Conservation (phyloP, 2,113 vertebrate species). For the Paraplagusia blochii region DNA sequence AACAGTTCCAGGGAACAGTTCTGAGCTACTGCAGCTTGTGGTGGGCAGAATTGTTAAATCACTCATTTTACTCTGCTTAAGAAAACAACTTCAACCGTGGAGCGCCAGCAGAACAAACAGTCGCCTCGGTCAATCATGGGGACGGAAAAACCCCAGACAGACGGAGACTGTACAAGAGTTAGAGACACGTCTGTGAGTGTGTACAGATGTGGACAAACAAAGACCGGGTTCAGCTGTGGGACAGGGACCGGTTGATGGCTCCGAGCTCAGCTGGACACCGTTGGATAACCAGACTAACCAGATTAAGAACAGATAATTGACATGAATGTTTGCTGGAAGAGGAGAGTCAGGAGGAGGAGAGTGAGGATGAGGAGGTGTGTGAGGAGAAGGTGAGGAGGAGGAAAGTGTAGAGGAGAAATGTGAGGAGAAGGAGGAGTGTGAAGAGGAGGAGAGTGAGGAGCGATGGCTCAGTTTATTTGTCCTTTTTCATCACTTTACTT, state of each 20-base stretch:
- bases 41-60: constrained; percentile 17
- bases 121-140: constrained; percentile 5
- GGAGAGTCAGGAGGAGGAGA: too few relatives aligned
- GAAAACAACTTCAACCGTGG: constrained; percentile 12
- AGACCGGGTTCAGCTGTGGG: constrained; percentile 5
- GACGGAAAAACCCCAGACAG: constrained; percentile 2
- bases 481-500: too few relatives aligned
- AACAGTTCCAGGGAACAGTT: not conserved
- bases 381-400: too few relatives aligned
- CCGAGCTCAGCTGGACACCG: constrained; percentile 32
- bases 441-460: too few relatives aligned
- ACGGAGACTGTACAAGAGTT: not conserved
- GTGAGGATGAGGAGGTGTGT: too few relatives aligned
- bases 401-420: too few relatives aligned
- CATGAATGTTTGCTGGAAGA: too few relatives aligned
- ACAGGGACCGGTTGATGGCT: constrained; percentile 11
- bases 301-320: constrained; percentile 10
- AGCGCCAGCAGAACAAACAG: constrained; percentile 24
- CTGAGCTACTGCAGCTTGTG: constrained; percentile 5
- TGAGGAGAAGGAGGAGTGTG: too few relatives aligned
- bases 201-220: constrained; percentile 1
- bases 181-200: constrained; percentile 4
- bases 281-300: not conserved
- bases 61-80: not conserved
- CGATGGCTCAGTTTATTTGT: too few relatives aligned